A percentile compares a stretch with the other conserved stretches of the same genome.
Conservation (phyloP, 1,140 invertebrate species). For the Trichogramma pretiosum region DNA sequence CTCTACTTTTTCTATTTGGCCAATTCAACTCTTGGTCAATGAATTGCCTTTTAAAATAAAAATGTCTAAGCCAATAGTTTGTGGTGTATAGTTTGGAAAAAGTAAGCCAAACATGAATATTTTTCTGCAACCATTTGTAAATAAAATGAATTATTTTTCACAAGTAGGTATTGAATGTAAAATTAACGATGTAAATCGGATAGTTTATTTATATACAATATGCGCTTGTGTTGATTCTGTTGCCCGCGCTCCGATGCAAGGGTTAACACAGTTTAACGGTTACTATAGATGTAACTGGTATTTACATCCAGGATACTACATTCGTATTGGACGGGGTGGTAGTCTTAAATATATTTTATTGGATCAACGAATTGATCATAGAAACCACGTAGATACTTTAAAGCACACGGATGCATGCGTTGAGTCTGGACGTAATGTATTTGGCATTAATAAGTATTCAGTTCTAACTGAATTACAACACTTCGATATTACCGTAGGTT, state of each 20-base stretch:
- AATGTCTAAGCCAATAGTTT: too few species aligned
- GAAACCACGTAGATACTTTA: neutral
- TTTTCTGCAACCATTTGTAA: too few species aligned
- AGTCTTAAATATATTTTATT: neutral
- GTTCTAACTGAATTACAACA: too few species aligned
- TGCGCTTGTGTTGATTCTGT: constrained; percentile 1
- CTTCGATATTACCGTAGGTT: too few species aligned
- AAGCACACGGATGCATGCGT: too few species aligned
- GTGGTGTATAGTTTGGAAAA: too few species aligned
- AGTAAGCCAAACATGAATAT: too few species aligned
- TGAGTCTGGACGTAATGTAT: too few species aligned
- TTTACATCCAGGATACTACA: constrained; percentile 1
- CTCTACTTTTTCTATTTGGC: too few species aligned
- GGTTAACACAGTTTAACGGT: neutral
- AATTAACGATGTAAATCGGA: neutral
- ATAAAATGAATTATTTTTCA: neutral
- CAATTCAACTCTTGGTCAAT: too few species aligned
- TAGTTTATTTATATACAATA: neutral
- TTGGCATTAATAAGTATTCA: constrained; percentile 4
- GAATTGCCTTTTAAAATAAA: too few species aligned
- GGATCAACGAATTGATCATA: neutral
- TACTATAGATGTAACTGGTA: constrained; percentile 3
- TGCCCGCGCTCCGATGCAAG: neutral
- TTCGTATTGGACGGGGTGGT: neutral
- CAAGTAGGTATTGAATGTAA: neutral